Conservation (phyloP, 1,140 invertebrate genomes). For the Caenorhabditis tropicalis region DNA sequence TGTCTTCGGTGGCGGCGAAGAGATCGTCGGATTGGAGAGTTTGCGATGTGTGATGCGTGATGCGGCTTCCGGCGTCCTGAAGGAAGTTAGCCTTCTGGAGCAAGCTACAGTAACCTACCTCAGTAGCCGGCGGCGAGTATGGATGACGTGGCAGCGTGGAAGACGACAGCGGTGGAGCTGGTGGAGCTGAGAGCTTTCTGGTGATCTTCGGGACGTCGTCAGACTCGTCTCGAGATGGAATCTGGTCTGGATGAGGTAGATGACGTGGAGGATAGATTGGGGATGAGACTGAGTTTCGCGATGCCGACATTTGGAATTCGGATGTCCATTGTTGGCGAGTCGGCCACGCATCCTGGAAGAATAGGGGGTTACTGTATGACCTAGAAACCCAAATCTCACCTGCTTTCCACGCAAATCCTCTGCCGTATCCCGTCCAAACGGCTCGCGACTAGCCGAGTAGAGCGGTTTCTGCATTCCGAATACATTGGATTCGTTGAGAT, state of each 20-base stretch:
- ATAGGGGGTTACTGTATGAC: too few relatives aligned
- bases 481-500: not conserved
- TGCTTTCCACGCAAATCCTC: conserved; percentile 16
- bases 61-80: not conserved
- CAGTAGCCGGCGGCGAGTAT: not conserved
- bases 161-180: not conserved
- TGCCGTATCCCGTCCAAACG: conserved; percentile 5
- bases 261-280: not conserved
- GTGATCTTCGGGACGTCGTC: too few relatives aligned
- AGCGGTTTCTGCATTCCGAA: conserved; percentile 20
- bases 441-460: not conserved
- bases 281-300: not conserved
- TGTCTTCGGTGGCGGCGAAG: not conserved
- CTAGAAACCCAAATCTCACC: not conserved
- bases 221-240: not conserved
- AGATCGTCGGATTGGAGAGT: not conserved
- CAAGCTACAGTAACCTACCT: too few relatives aligned
- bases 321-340: not conserved
- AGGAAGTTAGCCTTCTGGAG: too few relatives aligned
- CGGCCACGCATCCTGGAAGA: not conserved
- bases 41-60: not conserved
- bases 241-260: not conserved
- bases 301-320: not conserved
- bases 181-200: too few relatives aligned
- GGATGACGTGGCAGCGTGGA: not conserved